Conservation (phyloP, 2,113 vertebrate species). For the Podarcis cretensis region DNA sequence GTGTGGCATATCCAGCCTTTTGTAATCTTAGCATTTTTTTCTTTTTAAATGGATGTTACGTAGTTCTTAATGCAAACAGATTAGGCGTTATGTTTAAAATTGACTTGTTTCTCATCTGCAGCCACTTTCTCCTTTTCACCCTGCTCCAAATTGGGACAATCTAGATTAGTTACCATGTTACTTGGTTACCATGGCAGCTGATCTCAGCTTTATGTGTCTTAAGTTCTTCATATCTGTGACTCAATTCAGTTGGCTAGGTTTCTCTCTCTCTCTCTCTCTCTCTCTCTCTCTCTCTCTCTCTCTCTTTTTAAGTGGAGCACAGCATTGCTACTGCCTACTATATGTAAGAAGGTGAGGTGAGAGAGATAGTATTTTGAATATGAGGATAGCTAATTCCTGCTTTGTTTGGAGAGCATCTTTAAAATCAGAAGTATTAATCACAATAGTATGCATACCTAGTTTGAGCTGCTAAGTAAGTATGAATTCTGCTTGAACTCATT, state of each 20-base stretch:
- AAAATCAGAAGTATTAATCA: neutral
- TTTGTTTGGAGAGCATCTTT: neutral
- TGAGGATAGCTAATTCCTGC: neutral
- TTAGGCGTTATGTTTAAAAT: neutral
- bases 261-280: neutral
- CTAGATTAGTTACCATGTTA: neutral
- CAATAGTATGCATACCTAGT: neutral
- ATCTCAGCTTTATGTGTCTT: neutral
- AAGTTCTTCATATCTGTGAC: constrained; percentile 8
- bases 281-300: neutral
- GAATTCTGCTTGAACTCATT: neutral
- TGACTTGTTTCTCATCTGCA: neutral
- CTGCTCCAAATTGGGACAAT: neutral
- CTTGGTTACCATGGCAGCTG: neutral
- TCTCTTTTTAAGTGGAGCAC: neutral
- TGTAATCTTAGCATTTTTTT: neutral
- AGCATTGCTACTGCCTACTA: neutral
- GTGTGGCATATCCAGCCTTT: neutral
- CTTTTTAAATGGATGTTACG: neutral
- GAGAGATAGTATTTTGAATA: neutral
- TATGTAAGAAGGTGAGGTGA: neutral
- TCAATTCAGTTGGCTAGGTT: neutral
- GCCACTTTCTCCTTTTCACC: neutral
- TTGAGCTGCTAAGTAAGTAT: neutral
- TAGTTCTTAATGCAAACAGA: neutral